Evolutionary conservation across 2,888 invertebrate genomes (phyloP), one percentile per base, ranked within the genome.

Genomic region (Steromphala cineraria): DNA sequence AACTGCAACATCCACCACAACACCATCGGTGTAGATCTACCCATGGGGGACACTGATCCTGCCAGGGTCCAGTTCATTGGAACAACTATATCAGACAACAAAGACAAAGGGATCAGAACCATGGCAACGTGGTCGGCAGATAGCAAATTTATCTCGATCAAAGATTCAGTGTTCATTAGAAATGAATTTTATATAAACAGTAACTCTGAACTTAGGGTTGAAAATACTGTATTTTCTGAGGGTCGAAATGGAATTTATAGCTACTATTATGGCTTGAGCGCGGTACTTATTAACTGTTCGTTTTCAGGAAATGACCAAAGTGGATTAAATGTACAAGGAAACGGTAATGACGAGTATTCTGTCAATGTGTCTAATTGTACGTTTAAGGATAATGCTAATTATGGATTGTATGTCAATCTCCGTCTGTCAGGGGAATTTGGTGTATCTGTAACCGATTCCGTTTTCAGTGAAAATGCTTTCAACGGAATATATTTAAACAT

Each of bases 1-100:
- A 67, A 78, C 75, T 75, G 46, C 24, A 15, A n/a, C 10, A 75
- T 75, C 24, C 75, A 75, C 24, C 40, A 24, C 17, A 75, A 75
- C 52, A n/a, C 7, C 24, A 75, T 15, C 24, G 75, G 75, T 3
- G 8, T 75, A 24, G 3, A 21, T 19, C 52, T 75, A 52, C 4
- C 40, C 15, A 19, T 40, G 0, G 75, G 75, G 2, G 75, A 52
- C 21, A 52, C 53, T 7, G 52, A 52, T 28, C 53, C 24, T 8
- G 75, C 52, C 52, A 7, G 75, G 52, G 52, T 75, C 21, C 46
- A 52, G 13, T 10, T 75, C 1, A 21, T 21, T 17, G 13, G 21
- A 15, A 62, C 62, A 24, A 62, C 28, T 15, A 62, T 62, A 10
- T 62, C 62, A 62, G 62, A 62, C 17, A 62, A 62, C 28, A 62